These are phyloP conservation scores for Drosophila tripunctata DNA, from an alignment of 2,888 invertebrate genomes.

Conservation along the genomic window DNA sequence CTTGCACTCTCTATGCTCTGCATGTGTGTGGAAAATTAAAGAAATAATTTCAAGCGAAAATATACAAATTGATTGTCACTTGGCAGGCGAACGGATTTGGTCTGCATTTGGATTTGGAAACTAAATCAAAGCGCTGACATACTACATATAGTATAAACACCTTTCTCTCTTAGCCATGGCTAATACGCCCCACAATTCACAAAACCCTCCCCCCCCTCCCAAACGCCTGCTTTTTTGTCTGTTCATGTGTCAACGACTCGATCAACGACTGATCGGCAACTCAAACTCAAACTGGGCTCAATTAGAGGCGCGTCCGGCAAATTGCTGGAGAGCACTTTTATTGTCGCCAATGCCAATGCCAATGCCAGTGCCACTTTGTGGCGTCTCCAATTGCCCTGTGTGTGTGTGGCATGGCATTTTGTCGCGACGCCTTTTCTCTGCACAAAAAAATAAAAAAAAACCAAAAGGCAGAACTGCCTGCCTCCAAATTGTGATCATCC, in stretches of 20 bases:
- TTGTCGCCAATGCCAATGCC: constrained; percentile 75
- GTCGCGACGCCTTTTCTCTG: constrained; percentile 71
- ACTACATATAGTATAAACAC: constrained; percentile 32
- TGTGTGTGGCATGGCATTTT: constrained; percentile 70
- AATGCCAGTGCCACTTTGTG: constrained; percentile 8
- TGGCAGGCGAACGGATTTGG: constrained; percentile 63
- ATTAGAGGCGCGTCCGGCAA: constrained; percentile 74
- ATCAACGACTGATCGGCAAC: constrained; percentile 12
- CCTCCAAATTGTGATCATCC: constrained; percentile 45
- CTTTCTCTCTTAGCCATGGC: constrained; percentile 66
- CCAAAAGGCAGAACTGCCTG: not conserved
- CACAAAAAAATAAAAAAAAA: not conserved
- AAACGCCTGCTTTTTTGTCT: too few species aligned
- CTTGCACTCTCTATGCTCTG: constrained; percentile 33
- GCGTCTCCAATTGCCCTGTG: constrained; percentile 29
- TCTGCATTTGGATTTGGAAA: constrained; percentile 23
- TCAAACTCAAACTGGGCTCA: constrained; percentile 47
- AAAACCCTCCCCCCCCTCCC: not conserved
- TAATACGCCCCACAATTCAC: constrained; percentile 41
- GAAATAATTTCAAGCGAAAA: constrained; percentile 81
- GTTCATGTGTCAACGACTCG: constrained; percentile 30
- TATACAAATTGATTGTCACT: constrained; percentile 81
- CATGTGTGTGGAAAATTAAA: constrained; percentile 78
- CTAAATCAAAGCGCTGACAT: constrained; percentile 65
- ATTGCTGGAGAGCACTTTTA: constrained; percentile 75